A percentile compares a stretch with the other conserved stretches of the same genome.
phyloP scores from a whole-genome alignment of 2,888 invertebrate genomes.

The Heteromurus nitidus region DNA sequence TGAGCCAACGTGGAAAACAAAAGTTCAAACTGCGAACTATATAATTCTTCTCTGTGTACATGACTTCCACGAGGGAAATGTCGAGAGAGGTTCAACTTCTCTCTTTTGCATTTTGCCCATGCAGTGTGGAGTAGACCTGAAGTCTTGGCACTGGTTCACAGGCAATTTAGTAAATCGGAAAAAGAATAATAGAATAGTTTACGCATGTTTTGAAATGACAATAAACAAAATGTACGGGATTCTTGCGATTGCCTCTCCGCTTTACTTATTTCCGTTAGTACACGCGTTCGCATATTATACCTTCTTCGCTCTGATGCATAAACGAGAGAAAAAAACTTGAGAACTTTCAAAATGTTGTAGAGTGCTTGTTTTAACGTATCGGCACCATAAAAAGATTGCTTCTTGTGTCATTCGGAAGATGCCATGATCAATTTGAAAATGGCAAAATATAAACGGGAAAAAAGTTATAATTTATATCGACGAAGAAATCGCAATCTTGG shows the following conservation, averaged over 20 bases:
- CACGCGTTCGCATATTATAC: too few relatives aligned
- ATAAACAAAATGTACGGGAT: conserved; percentile 8
- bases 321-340: too few relatives aligned
- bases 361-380: too few relatives aligned
- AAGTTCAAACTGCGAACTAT: neutral
- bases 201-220: conserved; percentile 1
- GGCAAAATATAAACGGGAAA: too few relatives aligned
- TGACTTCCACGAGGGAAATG: neutral
- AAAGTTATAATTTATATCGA: too few relatives aligned
- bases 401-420: too few relatives aligned
- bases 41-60: neutral
- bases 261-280: too few relatives aligned
- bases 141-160: neutral
- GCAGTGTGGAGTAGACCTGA: neutral
- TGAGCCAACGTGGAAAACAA: neutral
- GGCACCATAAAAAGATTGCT: too few relatives aligned
- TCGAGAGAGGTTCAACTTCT: neutral
- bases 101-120: neutral
- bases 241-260: neutral
- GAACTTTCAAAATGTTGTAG: too few relatives aligned
- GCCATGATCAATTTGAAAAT: too few relatives aligned
- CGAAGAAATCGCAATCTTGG: too few relatives aligned
- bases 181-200: conserved; percentile 6
- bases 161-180: neutral
- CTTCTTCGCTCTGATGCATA: too few relatives aligned